Evolutionary conservation across 2,797 vertebrate genomes (phyloP).

Genomic region (Furcifer pardalis): DNA sequence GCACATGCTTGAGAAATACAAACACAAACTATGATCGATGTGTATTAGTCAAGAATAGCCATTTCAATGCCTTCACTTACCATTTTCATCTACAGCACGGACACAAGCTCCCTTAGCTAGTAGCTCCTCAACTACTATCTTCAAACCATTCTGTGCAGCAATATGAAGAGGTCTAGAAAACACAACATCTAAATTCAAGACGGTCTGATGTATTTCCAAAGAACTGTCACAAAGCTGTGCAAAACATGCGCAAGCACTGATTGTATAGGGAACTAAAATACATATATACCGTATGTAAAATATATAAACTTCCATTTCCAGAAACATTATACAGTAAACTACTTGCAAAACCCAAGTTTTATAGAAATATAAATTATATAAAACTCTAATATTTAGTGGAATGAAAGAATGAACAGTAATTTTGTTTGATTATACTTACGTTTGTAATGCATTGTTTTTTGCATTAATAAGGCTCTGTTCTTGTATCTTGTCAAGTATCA

Average conservation of each 20-base stretch:
- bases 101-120: constrained; percentile 91
- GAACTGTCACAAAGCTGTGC: not conserved
- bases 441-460: constrained; percentile 91
- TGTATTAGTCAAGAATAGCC: constrained; percentile 28
- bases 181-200: constrained; percentile 22
- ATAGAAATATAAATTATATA: constrained; percentile 15
- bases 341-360: not conserved
- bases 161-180: constrained; percentile 90
- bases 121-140: constrained; percentile 90
- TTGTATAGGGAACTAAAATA: not conserved
- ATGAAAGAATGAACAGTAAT: constrained; percentile 11
- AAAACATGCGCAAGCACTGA: constrained; percentile 8
- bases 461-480: constrained; percentile 87
- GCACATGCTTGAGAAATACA: constrained; percentile 37
- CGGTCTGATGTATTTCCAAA: constrained; percentile 20
- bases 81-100: constrained; percentile 91
- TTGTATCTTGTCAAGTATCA: constrained; percentile 92
- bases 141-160: constrained; percentile 91
- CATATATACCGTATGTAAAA: not conserved
- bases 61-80: constrained; percentile 75
- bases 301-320: not conserved
- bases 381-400: constrained; percentile 24
- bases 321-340: not conserved
- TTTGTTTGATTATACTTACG: constrained; percentile 82
- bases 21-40: not conserved